Evolutionary conservation across 1,140 invertebrate genomes (phyloP).

Genomic region (Zelostemma sp.): DNA sequence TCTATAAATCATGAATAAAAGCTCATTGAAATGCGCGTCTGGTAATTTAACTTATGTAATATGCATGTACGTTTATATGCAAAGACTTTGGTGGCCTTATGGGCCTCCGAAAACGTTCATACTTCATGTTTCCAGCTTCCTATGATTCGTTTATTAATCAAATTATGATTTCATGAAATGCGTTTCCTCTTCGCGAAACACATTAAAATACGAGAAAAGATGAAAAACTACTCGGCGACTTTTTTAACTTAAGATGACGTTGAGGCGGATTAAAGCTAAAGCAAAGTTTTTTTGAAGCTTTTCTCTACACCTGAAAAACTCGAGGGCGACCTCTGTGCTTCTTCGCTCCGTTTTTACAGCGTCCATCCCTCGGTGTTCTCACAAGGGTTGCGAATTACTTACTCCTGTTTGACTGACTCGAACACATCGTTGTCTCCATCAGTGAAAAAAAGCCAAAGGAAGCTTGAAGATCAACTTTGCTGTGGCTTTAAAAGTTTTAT

Average conservation of each 20-base stretch:
- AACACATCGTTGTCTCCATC: constrained; percentile 27
- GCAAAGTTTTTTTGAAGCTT: constrained; percentile 15
- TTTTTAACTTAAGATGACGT: neutral
- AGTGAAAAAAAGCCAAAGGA: neutral
- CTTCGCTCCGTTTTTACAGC: constrained; percentile 2
- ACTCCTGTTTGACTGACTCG: constrained; percentile 25
- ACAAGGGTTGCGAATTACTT: constrained; percentile 27
- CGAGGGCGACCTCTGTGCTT: neutral
- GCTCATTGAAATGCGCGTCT: neutral
- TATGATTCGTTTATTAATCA: no score
- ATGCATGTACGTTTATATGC: neutral
- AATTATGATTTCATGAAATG: no score
- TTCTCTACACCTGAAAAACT: neutral
- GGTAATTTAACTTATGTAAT: neutral
- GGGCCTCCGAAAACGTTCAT: no score
- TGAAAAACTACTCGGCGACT: no score
- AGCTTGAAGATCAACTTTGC: constrained; percentile 23
- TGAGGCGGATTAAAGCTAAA: constrained; percentile 3
- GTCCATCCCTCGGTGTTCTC: neutral
- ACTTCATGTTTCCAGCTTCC: no score
- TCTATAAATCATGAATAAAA: neutral
- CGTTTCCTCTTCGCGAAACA: no score
- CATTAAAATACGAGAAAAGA: no score
- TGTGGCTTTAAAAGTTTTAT: constrained; percentile 21
- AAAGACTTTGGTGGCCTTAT: no score